Evolutionary conservation across 2,797 vertebrate species (phyloP).

Genomic region (Sitta carolinensis): DNA sequence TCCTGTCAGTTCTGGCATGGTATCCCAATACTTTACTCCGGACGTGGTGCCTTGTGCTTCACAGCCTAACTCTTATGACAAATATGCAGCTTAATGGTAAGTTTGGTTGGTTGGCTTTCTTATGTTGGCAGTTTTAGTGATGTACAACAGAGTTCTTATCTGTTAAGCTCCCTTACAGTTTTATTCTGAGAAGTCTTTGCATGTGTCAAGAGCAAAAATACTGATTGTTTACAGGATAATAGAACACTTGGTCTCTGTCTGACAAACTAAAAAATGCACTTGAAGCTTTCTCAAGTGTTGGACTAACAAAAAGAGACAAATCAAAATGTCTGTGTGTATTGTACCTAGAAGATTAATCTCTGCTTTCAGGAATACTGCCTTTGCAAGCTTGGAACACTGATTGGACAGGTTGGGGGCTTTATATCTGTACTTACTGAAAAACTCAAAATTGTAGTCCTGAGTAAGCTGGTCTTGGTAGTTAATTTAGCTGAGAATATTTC

Average conservation of each 20-base stretch:
- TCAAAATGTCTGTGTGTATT: background rate
- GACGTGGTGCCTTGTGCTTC: constrained; percentile 98
- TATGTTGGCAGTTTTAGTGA: background rate
- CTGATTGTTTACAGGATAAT: background rate
- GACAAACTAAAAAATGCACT: background rate
- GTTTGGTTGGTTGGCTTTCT: constrained; percentile 40
- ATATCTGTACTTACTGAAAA: background rate
- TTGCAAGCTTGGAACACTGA: background rate
- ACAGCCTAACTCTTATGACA: constrained; percentile 97
- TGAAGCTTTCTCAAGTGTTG: background rate
- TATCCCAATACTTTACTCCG: constrained; percentile 95
- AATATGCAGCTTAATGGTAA: constrained; percentile 94
- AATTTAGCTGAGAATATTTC: background rate
- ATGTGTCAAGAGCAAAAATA: background rate
- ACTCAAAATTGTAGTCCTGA: background rate
- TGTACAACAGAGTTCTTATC: background rate
- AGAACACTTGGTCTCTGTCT: background rate
- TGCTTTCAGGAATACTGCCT: background rate
- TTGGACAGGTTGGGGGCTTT: background rate
- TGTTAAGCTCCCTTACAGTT: background rate
- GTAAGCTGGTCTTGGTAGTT: background rate
- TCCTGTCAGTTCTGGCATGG: constrained; percentile 96
- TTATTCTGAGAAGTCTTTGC: background rate
- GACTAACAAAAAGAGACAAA: background rate
- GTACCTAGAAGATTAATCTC: background rate